These are phyloP conservation scores for Serinus canaria DNA, from an alignment of 2,113 vertebrate genomes.

Conservation along the genomic window DNA sequence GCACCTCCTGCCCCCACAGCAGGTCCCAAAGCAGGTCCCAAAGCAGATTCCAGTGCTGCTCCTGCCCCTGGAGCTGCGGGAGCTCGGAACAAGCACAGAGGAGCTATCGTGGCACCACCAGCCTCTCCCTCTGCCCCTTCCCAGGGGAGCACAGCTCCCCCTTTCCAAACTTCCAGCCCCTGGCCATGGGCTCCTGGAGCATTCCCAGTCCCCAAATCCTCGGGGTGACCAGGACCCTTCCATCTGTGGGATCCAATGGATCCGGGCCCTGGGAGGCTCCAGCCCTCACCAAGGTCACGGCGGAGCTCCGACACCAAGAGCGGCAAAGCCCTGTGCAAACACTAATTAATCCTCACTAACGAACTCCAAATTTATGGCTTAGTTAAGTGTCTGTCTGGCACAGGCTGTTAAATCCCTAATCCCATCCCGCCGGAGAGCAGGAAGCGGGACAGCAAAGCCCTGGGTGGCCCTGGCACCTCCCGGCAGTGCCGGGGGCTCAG, in stretches of 20 bases:
- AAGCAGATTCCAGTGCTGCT: background rate
- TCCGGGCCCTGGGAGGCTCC: fast-evolving
- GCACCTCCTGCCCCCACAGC: background rate
- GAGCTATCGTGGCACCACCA: fast-evolving
- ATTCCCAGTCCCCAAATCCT: fast-evolving
- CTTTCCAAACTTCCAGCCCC: background rate
- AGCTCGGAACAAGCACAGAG: fast-evolving
- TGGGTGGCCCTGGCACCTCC: background rate
- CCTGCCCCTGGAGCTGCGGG: fast-evolving
- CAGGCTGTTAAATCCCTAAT: constrained; percentile 47
- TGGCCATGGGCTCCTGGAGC: background rate
- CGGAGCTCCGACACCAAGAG: fast-evolving
- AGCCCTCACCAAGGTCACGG: background rate
- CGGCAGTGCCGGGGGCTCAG: fast-evolving
- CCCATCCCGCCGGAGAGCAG: background rate
- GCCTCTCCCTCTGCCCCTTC: background rate
- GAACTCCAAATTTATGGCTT: background rate
- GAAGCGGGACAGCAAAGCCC: background rate
- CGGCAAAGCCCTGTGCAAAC: background rate
- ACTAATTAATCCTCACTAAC: constrained; percentile 44
- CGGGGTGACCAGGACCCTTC: fast-evolving
- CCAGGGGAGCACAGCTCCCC: background rate
- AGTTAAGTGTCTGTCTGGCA: constrained; percentile 9
- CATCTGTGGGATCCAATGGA: fast-evolving
- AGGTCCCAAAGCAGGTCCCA: background rate